phyloP scores from a whole-genome alignment of 1,140 invertebrate genomes.

The Cydia fagiglandana region DNA sequence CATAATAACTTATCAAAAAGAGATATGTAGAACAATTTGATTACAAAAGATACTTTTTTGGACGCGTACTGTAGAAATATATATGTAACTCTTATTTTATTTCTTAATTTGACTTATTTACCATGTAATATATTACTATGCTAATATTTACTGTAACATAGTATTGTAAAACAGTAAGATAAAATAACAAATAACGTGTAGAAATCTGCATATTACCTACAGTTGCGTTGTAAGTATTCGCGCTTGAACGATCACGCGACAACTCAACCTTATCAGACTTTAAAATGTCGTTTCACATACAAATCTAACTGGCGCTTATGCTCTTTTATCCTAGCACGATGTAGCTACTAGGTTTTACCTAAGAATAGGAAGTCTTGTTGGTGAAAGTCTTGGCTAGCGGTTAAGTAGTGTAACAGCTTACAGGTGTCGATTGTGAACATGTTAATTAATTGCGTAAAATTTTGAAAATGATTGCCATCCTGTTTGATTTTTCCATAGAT shows the following conservation, averaged over 20 bases:
- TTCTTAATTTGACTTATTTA: no score
- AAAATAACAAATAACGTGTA: background rate
- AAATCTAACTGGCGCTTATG: background rate
- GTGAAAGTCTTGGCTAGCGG: background rate
- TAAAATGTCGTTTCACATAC: background rate
- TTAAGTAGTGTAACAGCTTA: background rate
- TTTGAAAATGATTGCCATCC: background rate
- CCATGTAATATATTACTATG: no score
- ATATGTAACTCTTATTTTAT: no score
- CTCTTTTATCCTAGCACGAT: background rate
- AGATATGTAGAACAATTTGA: no score
- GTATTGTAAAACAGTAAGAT: background rate
- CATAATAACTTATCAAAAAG: no score
- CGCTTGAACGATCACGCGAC: background rate
- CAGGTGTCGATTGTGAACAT: background rate
- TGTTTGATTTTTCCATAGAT: background rate
- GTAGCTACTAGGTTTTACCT: constrained; percentile 18
- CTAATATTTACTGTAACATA: no score
- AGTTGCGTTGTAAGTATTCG: background rate
- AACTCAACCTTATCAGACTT: background rate
- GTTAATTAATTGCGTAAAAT: background rate
- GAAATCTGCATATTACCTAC: constrained; percentile 2
- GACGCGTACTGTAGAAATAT: no score
- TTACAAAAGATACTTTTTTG: no score
- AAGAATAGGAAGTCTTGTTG: constrained; percentile 8